These are phyloP conservation scores for Pteropus alecto DNA, from an alignment of 2,113 vertebrate species.

Conservation along the genomic window DNA sequence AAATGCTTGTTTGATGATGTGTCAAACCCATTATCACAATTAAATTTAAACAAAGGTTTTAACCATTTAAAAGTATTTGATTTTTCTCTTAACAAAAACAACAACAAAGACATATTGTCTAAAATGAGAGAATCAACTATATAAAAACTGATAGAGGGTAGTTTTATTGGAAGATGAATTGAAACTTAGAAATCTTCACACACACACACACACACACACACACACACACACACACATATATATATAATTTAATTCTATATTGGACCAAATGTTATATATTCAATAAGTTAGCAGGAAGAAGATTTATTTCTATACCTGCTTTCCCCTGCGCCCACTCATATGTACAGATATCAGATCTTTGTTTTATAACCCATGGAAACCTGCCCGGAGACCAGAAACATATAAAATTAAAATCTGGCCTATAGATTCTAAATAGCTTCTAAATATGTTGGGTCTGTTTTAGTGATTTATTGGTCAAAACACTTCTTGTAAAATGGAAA, in stretches of 20 bases:
- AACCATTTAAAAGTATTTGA: neutral
- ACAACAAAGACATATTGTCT: neutral
- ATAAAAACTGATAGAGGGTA: neutral
- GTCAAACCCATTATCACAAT: neutral
- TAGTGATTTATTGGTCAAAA: constrained; percentile 1
- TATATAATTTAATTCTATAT: neutral
- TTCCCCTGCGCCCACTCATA: neutral
- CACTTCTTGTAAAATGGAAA: neutral
- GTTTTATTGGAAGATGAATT: neutral
- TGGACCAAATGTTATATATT: neutral
- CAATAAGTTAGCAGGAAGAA: neutral
- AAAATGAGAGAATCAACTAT: neutral
- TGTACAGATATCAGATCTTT: neutral
- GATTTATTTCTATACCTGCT: neutral
- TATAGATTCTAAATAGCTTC: neutral
- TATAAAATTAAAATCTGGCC: neutral
- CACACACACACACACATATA: no score
- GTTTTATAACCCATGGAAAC: neutral
- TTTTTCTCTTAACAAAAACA: neutral
- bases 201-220: no score
- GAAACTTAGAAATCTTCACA: neutral
- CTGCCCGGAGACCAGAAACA: neutral
- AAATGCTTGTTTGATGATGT: neutral
- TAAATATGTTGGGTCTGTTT: neutral
- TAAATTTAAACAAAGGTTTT: neutral